Evolutionary conservation across 1,140 invertebrate species (phyloP).

Genomic region (Megathymus violae): DNA sequence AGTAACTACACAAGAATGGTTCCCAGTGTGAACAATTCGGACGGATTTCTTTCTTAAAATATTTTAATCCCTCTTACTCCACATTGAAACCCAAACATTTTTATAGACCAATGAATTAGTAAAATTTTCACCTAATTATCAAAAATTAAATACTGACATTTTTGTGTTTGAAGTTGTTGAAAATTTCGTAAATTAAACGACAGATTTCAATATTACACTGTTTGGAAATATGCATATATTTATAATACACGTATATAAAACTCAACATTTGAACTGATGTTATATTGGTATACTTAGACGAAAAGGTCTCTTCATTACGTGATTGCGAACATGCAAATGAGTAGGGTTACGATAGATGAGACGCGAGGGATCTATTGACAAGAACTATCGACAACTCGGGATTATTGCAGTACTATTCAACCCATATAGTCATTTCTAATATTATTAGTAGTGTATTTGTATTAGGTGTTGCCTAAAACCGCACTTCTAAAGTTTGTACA

Average conservation of each 20-base stretch:
- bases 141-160: neutral
- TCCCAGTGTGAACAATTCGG: neutral
- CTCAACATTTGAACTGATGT: neutral
- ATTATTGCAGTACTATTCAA: constrained; percentile 3
- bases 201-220: no score
- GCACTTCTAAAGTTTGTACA: no score
- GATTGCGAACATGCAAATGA: constrained; percentile 25
- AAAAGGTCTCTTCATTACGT: constrained; percentile 25
- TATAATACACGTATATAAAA: no score
- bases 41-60: constrained; percentile 4
- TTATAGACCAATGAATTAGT: neutral
- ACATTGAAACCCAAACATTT: neutral
- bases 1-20: neutral
- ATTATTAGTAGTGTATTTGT: no score
- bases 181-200: no score
- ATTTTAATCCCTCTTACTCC: constrained; percentile 1
- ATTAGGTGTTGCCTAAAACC: no score
- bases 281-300: no score
- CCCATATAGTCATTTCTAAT: neutral
- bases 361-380: neutral
- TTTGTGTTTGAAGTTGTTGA: neutral
- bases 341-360: constrained; percentile 10
- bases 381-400: neutral
- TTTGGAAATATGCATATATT: no score
- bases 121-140: neutral